Percentiles rank a stretch among this genome's conserved stretches.
These are phyloP conservation scores for Pangasius krempfi DNA, from an alignment of 2,797 vertebrate genomes.

Conservation along the genomic window DNA sequence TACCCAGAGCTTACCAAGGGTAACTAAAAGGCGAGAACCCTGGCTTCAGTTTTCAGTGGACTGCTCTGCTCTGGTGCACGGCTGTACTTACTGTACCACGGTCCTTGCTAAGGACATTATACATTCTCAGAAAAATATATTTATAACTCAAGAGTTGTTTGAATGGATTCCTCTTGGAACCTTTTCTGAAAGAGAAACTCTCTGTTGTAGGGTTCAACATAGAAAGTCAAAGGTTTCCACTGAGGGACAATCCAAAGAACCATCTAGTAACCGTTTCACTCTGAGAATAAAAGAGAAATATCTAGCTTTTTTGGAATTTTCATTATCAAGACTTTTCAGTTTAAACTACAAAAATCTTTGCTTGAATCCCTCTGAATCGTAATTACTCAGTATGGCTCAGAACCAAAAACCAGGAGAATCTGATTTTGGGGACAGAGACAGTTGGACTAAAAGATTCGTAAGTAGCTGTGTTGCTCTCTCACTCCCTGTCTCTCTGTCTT, in stretches of 20 bases:
- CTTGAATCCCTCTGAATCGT: not conserved
- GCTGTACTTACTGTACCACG: not conserved
- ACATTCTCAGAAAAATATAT: not conserved
- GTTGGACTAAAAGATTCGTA: constrained; percentile 7
- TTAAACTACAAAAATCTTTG: not conserved
- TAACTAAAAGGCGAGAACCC: not conserved
- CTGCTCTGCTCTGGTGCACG: not conserved
- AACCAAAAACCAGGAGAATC: not conserved
- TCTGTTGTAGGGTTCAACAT: not conserved
- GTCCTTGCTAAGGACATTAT: not conserved
- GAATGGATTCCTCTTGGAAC: not conserved
- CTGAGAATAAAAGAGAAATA: not conserved
- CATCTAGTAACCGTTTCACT: not conserved
- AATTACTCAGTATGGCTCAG: not conserved
- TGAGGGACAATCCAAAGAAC: not conserved
- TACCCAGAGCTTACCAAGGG: not conserved
- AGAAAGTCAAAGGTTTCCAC: not conserved
- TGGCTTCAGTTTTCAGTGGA: not conserved
- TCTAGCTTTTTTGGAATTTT: not conserved
- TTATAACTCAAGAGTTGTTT: not conserved
- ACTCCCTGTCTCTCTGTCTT: not conserved
- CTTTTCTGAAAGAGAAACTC: not conserved
- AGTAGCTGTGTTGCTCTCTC: not conserved
- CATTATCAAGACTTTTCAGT: not conserved
- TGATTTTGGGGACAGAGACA: not conserved